Evolutionary conservation across 2,888 invertebrate genomes (phyloP), one percentile per base, ranked within the genome.

Genomic region (Trypoxylon attenuatum): DNA sequence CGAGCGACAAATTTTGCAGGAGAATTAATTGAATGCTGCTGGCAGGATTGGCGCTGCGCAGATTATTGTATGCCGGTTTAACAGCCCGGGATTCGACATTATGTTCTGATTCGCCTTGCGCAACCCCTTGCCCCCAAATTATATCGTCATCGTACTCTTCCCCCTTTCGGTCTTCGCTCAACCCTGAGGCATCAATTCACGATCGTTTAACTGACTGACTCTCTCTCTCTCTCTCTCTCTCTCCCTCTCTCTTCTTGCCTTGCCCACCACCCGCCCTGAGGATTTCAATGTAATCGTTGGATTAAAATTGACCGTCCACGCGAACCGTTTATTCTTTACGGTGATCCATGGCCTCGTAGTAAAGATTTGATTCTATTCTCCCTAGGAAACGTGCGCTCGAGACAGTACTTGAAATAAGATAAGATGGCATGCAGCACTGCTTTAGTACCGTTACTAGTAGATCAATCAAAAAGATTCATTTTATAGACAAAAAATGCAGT

Each of bases 61-160:
- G 84, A 84, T 85, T 85, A 85, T 85, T 85, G 84, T 85, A 84
- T 83, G 83, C 82, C 80, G 79, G 81, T 85, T 85, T 85, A 85
- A 84, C 83, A 82, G 78, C 80, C 73, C 58, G 56, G 80, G 81
- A 80, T 81, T 82, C 81, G 75, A 79, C 81, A 79, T 82, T 83
- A 82, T 81, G 83, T 83, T 81, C 79, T 50, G 41, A 39, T 53
- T 55, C 57, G 42, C 56, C 74, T 62, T 64, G 59, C 70, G 69
- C 65, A 68, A 67, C 66, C 67, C 70, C 71, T 67, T 58, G 10
- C 49, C 43, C 45, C 53, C 39, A 59, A 56, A 52, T 51, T 56
- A 60, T 64, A 60, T 51, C 69, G 69, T 69, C 72, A 72, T 69
- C 66, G 59, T 60, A 1, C 33, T 70, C 57, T 61, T 50, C 46